phyloP scores from a whole-genome alignment of 1,140 invertebrate genomes.

The Maconellicoccus hirsutus region DNA sequence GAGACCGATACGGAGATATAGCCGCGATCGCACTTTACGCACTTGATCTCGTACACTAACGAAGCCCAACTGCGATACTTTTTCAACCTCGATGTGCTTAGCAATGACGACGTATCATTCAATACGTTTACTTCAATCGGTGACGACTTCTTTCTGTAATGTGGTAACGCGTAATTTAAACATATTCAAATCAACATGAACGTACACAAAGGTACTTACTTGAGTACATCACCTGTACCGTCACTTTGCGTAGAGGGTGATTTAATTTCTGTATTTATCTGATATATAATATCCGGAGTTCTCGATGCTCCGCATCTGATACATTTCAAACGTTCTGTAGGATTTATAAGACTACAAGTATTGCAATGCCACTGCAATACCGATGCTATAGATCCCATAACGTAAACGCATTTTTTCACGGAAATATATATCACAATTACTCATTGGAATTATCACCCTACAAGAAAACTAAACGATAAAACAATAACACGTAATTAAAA shows the following conservation, averaged over 20 bases:
- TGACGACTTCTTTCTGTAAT: background rate
- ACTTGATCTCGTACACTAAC: background rate
- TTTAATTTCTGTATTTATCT: background rate
- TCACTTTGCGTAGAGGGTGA: background rate
- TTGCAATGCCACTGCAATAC: constrained; percentile 80
- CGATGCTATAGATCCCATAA: constrained; percentile 77
- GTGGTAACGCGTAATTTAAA: no score
- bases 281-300: no score
- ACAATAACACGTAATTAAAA: no score
- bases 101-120: background rate
- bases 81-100: background rate
- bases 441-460: no score
- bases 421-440: no score
- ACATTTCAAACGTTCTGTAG: constrained; percentile 64
- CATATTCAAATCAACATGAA: no score
- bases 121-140: background rate
- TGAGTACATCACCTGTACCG: background rate
- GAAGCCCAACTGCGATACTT: background rate
- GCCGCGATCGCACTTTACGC: background rate
- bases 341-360: constrained; percentile 73
- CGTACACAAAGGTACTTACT: background rate
- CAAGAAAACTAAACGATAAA: no score
- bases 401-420: background rate
- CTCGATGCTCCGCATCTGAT: constrained; percentile 52
- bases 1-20: background rate